Evolutionary conservation across 2,888 invertebrate genomes (phyloP).

Genomic region (Mallateleia sp.): DNA sequence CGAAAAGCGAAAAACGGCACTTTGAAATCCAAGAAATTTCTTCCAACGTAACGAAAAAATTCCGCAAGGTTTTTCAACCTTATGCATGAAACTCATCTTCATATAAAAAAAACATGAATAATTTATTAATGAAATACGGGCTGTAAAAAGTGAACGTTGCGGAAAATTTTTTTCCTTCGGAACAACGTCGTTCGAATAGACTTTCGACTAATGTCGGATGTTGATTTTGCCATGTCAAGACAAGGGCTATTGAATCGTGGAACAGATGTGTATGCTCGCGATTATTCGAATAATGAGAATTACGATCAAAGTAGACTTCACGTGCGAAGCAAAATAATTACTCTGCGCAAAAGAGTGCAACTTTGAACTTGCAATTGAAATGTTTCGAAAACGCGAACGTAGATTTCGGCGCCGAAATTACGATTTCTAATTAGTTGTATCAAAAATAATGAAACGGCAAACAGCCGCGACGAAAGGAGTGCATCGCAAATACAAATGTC

Average conservation of each 20-base stretch:
- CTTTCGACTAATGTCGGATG: neutral
- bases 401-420: too few species aligned
- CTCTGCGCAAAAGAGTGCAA: too few species aligned
- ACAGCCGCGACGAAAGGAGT: too few species aligned
- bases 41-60: neutral
- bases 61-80: neutral
- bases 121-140: constrained; percentile 3
- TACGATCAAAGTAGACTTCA: constrained; percentile 28
- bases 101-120: constrained; percentile 3
- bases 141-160: neutral
- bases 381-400: too few species aligned
- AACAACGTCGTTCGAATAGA: neutral
- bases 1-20: constrained; percentile 23
- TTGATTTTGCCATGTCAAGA: constrained; percentile 30
- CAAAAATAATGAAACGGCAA: too few species aligned
- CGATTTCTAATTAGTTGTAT: too few species aligned
- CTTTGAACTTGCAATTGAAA: too few species aligned
- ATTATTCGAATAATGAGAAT: constrained; percentile 44
- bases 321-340: too few species aligned
- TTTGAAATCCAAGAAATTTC: constrained; percentile 19
- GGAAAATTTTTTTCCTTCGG: neutral
- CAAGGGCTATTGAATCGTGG: constrained; percentile 25
- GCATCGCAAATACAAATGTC: too few species aligned
- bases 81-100: neutral
- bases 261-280: constrained; percentile 11